phyloP scores from a whole-genome alignment of 2,797 vertebrate genomes.

The Clamator glandarius region DNA sequence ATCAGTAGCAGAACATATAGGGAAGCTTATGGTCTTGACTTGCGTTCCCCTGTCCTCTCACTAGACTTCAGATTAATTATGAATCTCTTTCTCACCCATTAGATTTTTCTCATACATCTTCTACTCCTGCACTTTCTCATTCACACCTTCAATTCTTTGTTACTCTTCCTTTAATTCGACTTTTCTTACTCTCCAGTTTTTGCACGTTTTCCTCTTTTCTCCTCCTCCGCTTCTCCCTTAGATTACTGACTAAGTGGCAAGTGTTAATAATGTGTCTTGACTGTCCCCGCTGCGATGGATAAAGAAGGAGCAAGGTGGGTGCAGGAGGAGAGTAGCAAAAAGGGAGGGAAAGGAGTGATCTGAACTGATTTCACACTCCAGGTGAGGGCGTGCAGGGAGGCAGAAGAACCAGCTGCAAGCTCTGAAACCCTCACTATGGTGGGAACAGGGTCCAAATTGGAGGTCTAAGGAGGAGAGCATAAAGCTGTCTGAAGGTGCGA shows the following conservation, averaged over 20 bases:
- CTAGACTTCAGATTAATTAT: constrained; percentile 22
- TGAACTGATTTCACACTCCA: neutral
- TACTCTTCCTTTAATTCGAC: neutral
- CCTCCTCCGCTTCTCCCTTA: neutral
- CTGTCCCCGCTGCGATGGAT: neutral
- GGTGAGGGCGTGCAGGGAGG: neutral
- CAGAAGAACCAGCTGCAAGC: neutral
- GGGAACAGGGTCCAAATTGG: neutral
- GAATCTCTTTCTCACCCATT: constrained; percentile 38
- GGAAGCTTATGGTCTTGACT: neutral
- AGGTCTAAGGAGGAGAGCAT: neutral
- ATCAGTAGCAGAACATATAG: neutral
- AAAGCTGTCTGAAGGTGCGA: neutral
- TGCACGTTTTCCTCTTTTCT: neutral
- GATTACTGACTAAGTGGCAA: neutral
- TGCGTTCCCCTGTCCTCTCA: neutral
- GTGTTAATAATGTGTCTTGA: constrained; percentile 16
- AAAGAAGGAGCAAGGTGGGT: neutral
- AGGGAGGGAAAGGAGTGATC: neutral
- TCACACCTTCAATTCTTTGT: constrained; percentile 36
- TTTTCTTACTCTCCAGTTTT: neutral
- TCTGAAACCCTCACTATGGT: neutral
- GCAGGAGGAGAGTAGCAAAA: neutral
- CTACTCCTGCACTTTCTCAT: constrained; percentile 27
- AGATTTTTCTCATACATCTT: constrained; percentile 4